phyloP scores from a whole-genome alignment of 2,797 vertebrate species.

The Crenuchus spilurus region DNA sequence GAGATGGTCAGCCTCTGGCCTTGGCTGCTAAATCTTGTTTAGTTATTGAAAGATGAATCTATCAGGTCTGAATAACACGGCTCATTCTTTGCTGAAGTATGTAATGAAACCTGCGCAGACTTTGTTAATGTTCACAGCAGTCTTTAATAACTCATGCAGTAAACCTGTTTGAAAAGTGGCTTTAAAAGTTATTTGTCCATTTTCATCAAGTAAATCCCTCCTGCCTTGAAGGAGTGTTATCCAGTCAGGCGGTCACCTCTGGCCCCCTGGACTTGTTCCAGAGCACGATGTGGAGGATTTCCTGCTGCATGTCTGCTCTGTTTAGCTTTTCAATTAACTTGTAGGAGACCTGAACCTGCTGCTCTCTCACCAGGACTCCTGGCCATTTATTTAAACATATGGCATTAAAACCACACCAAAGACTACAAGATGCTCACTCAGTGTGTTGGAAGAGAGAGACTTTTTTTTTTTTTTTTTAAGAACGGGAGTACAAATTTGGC shows the following conservation, averaged over 20 bases:
- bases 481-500: not conserved
- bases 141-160: not conserved
- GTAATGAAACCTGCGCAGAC: no score
- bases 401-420: not conserved
- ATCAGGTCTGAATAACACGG: not conserved
- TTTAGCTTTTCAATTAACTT: slow-evolving; percentile 41
- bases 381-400: slow-evolving; percentile 2
- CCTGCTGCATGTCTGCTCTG: slow-evolving; percentile 38
- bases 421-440: not conserved
- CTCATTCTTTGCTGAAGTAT: not conserved
- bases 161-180: not conserved
- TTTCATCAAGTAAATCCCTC: not conserved
- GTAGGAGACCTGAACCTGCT: slow-evolving; percentile 3
- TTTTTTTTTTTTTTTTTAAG: no score
- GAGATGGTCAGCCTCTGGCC: not conserved
- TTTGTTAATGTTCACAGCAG: not conserved
- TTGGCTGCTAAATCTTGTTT: not conserved
- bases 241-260: slow-evolving; percentile 24
- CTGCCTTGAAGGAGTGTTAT: slow-evolving; percentile 4
- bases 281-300: slow-evolving; percentile 33
- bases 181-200: not conserved
- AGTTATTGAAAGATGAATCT: not conserved
- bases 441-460: not conserved
- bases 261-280: slow-evolving; percentile 19
- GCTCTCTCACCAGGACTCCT: slow-evolving; percentile 2